Percentiles rank a stretch among this genome's conserved stretches.
Evolutionary conservation across 2,888 invertebrate genomes (phyloP).

Genomic region (Anagyrus pseudococci): DNA sequence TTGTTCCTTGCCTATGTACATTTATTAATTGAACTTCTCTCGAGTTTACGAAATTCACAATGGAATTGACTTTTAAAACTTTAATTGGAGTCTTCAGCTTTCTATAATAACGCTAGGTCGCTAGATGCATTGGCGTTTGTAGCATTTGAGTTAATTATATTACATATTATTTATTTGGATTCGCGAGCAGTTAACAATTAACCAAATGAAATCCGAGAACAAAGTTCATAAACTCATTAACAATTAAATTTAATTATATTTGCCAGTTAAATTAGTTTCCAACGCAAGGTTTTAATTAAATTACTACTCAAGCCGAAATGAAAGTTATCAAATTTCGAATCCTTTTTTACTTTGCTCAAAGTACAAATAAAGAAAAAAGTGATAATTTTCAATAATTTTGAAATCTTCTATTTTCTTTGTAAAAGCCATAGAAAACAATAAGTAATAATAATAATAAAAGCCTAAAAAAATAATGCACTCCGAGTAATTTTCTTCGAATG

Average conservation of each 20-base stretch:
- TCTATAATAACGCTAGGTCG: too few relatives aligned
- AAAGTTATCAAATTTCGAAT: background rate
- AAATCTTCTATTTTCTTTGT: too few relatives aligned
- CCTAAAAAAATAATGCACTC: background rate
- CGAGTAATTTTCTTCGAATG: background rate
- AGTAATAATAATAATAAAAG: background rate
- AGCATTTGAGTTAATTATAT: too few relatives aligned
- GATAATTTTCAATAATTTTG: too few relatives aligned
- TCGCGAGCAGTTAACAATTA: background rate
- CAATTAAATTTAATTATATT: conserved; percentile 1
- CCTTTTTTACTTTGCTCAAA: background rate
- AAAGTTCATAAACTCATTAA: conserved; percentile 5
- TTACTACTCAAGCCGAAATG: background rate
- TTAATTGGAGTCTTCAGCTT: too few relatives aligned
- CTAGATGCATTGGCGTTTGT: too few relatives aligned
- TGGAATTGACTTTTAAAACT: too few relatives aligned
- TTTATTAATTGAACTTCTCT: too few relatives aligned
- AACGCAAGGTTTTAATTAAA: background rate
- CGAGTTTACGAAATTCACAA: too few relatives aligned
- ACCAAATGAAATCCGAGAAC: background rate
- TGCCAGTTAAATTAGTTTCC: background rate
- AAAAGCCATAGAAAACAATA: too few relatives aligned
- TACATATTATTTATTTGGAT: background rate
- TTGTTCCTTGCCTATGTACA: too few relatives aligned
- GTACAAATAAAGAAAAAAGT: background rate